Percentiles rank a stretch among this genome's conserved stretches.
These are phyloP conservation scores for Brachyistius frenatus DNA, from an alignment of 2,113 vertebrate species.

Conservation along the genomic window DNA sequence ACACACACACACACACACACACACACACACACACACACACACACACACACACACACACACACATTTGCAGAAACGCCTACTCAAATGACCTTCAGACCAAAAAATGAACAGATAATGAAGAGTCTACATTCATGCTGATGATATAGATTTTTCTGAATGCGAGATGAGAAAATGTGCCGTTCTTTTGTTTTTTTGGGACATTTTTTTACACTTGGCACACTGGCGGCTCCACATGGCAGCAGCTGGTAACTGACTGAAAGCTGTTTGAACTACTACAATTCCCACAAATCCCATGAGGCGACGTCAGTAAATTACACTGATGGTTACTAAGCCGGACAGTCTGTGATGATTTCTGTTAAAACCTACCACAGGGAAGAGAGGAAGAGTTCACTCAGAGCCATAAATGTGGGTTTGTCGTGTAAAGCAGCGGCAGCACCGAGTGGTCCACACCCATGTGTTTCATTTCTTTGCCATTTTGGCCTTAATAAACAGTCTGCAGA, in stretches of 20 bases:
- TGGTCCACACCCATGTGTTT: constrained; percentile 4
- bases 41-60: constrained; percentile 7
- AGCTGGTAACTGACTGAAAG: constrained; percentile 14
- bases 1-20: not conserved
- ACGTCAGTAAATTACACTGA: not conserved
- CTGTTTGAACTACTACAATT: constrained; percentile 2
- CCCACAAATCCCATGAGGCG: constrained; percentile 7
- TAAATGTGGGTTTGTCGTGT: constrained; percentile 16
- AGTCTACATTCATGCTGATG: constrained; percentile 21
- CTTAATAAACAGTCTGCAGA: constrained; percentile 4
- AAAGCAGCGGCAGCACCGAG: not conserved
- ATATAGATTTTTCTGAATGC: constrained; percentile 17
- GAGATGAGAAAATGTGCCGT: not conserved
- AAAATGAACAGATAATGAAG: constrained; percentile 13
- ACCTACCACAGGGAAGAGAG: not conserved
- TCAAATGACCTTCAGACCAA: constrained; percentile 38
- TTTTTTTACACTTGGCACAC: not conserved
- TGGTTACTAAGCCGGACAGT: not conserved
- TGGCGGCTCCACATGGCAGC: constrained; percentile 47
- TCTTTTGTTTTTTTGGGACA: not conserved
- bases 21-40: constrained; percentile 15
- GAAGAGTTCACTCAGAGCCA: not conserved
- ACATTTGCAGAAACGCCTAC: not conserved
- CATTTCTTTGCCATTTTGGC: constrained; percentile 26
- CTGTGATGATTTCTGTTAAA: not conserved